A percentile compares a stretch with the other conserved stretches of the same genome.
These are phyloP conservation scores for Hyposmocoma kahamanoa DNA, from an alignment of 1,140 invertebrate genomes.

Conservation along the genomic window DNA sequence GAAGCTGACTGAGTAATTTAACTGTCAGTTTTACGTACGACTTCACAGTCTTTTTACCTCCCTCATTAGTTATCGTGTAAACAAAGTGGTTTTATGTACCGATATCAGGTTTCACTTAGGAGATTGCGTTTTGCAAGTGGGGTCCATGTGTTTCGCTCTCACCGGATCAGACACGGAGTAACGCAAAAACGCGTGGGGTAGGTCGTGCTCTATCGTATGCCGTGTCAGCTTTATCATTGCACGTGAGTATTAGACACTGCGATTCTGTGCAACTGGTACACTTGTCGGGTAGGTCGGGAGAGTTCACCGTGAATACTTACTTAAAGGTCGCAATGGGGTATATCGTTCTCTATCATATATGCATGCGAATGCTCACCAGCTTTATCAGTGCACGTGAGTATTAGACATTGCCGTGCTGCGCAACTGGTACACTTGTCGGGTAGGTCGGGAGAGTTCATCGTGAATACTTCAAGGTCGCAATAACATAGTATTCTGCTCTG, in stretches of 20 bases:
- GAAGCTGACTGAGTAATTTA: neutral
- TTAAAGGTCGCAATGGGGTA: neutral
- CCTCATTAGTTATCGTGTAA: no score
- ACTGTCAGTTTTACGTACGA: neutral
- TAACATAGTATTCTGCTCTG: neutral
- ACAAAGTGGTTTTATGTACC: no score
- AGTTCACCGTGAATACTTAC: neutral
- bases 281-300: neutral
- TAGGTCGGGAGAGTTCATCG: neutral
- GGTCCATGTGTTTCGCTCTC: no score
- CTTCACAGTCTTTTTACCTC: neutral
- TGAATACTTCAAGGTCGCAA: neutral
- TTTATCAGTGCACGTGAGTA: neutral
- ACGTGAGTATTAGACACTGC: neutral
- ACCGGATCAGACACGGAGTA: no score
- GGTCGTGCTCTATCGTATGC: no score
- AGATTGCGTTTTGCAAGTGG: no score
- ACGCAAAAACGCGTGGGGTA: no score
- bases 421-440: neutral
- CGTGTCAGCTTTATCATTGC: neutral
- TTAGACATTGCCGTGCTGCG: neutral
- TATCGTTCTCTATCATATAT: no score
- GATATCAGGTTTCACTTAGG: no score
- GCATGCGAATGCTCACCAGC: no score
- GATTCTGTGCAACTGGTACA: neutral